phyloP scores from a whole-genome alignment of 2,113 vertebrate species.

The Eulacestoma nigropectus region DNA sequence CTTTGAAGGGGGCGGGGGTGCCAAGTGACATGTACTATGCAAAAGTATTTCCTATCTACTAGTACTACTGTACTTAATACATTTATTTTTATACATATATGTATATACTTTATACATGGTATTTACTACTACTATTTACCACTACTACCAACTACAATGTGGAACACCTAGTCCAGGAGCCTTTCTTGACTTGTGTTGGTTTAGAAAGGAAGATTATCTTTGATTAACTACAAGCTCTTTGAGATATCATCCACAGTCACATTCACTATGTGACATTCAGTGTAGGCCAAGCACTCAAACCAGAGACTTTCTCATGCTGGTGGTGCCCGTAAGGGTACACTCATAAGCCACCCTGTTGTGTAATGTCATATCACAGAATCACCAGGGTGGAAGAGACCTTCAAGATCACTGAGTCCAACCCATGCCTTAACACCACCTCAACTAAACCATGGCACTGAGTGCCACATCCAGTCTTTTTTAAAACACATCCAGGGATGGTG shows the following conservation, averaged over 20 bases:
- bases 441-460: not conserved
- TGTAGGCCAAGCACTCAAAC: not conserved
- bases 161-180: not conserved
- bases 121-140: not conserved
- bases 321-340: not conserved
- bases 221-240: not conserved
- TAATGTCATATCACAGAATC: not conserved
- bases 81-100: not conserved
- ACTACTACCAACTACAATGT: not conserved
- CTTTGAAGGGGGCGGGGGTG: not conserved
- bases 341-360: not conserved
- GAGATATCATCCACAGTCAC: not conserved
- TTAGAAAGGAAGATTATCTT: not conserved
- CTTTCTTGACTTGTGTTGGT: not conserved
- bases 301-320: rapidly evolving
- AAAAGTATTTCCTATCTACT: not conserved
- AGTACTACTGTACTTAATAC: not conserved
- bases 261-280: not conserved
- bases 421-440: not conserved
- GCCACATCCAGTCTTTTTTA: not conserved
- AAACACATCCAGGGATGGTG: not conserved
- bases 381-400: not conserved
- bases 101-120: not conserved
- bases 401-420: not conserved
- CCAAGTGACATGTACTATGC: not conserved